Base-by-base conservation (phyloP, 1,140 invertebrate genomes). In the Aphelenchoides fujianensis region DNA sequence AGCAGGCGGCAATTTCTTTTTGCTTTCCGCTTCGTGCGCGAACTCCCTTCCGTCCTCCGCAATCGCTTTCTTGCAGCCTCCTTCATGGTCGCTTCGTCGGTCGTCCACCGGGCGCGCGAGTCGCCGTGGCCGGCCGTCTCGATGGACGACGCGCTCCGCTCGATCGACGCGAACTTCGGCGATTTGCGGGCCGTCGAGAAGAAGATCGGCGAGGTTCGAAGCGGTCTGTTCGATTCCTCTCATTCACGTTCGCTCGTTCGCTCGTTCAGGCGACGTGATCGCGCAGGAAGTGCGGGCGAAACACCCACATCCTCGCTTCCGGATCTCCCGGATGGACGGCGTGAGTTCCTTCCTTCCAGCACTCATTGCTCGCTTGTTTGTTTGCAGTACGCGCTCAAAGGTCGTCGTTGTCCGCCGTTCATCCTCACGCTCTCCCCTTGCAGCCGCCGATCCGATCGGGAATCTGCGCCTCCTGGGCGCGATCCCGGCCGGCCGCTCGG, bases 321-420 rank as follows among this genome's bases (percentile, higher is more conserved):
- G 12, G 30, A 71, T 70, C 31, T 81, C 79, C n/a, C 63, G 67
- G 28, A 79, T 69, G 55, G 79, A 79, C 68, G 78, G 79, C 53
- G n/a, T n/a, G n/a, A n/a, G n/a, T n/a, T n/a, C n/a, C n/a, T n/a
- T n/a, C 9, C 3, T 61, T 31, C 28, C 16, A 28, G 30, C 23
- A 31, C 1, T 31, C 16, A 61, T n/a, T 12, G 16, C 2, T 31
- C n/a, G 16, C 30, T 31, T 31, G 7, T 9, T 59, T 59, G 55
- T 1, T 61, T 1, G n/a, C n/a, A n/a, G n/a, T 79, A 82, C 70
- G 79, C 78, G n/a, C 66, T 81, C 48, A 70, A 67, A 37, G 54
- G 78, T 79, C 66, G 55, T 70, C 30, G n/a, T n/a, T n/a, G n/a
- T n/a, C n/a, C n/a, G n/a, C n/a, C 16, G n/a, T n/a, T 61, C 23